Evolutionary conservation across 2,797 vertebrate genomes (phyloP).

Genomic region (Notamacropus eugenii): DNA sequence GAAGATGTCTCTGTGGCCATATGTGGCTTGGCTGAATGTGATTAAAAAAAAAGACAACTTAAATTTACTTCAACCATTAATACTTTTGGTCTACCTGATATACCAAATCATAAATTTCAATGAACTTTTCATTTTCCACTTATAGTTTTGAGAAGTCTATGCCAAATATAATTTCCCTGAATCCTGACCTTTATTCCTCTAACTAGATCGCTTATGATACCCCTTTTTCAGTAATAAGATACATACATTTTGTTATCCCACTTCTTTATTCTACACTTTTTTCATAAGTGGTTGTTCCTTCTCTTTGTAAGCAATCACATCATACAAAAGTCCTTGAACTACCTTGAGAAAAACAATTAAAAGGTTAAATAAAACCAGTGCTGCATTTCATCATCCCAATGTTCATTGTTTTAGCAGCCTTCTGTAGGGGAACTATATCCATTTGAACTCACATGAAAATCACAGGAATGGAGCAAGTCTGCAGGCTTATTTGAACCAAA

Average conservation of each 20-base stretch:
- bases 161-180: background rate
- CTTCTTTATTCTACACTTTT: background rate
- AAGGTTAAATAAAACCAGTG: background rate
- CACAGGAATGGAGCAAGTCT: constrained; percentile 10
- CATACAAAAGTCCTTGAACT: background rate
- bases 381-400: constrained; percentile 42
- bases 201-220: background rate
- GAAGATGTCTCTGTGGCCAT: background rate
- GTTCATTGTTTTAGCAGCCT: constrained; percentile 42
- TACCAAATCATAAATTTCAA: background rate
- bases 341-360: background rate
- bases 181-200: constrained; percentile 20
- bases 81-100: background rate
- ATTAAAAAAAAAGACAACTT: background rate
- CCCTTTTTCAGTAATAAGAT: background rate
- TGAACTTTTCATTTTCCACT: constrained; percentile 35
- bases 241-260: background rate
- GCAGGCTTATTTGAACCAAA: background rate
- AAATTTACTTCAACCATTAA: background rate
- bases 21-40: background rate
- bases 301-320: constrained; percentile 14
- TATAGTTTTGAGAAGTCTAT: background rate
- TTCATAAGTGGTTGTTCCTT: background rate
- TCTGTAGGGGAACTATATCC: constrained; percentile 36
- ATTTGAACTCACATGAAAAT: background rate